Evolutionary conservation across 2,888 invertebrate genomes (phyloP), one percentile per base, ranked within the genome.

Genomic region (Orthosia cruda): DNA sequence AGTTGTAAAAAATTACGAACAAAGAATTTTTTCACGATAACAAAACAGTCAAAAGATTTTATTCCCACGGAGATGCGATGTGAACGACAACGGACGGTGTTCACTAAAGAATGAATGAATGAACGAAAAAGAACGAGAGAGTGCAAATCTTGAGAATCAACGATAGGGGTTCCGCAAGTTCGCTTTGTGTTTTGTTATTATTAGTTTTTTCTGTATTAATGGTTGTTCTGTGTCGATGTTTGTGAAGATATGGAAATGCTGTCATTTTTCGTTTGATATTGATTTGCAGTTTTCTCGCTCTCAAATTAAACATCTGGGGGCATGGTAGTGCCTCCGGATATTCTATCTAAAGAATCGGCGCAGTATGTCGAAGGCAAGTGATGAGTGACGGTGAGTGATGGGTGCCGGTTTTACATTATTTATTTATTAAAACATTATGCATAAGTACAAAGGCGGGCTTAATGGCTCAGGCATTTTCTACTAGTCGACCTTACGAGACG

Each of bases 31-130:
- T 81, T 73, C 63, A 40, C 32, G 64, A 80, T 72, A 85, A 71
- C 76, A 79, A 75, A 73, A 66, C 55, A 66, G 54, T 83, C 63
- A 32, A 76, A 80, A 77, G 68, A 72, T 65, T 79, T 84, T 78
- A 64, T 74, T 71, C 50, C 13, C 15, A 49, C 64, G 71, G 68
- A 70, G 70, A 52, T 18, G 55, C 63, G 61, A 68, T 64, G 66
- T 65, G 72, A 54, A 64, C 70, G 67, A 67, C 63, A 68, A 66
- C 72, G 55, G 69, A 18, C 55, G 45, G 71, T 69, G 70, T 84
- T 67, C 63, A 62, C 50, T 61, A 26, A 67, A 62, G 66, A 72
- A 75, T 69, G 71, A 83, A 77, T 66, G 57, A 52, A 64, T 57
- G 45, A 61, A 65, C 50, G 23, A 59, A 62, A 73, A 64, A 61